phyloP scores from a whole-genome alignment of 2,888 invertebrate genomes.

The Chironomus riparius region DNA sequence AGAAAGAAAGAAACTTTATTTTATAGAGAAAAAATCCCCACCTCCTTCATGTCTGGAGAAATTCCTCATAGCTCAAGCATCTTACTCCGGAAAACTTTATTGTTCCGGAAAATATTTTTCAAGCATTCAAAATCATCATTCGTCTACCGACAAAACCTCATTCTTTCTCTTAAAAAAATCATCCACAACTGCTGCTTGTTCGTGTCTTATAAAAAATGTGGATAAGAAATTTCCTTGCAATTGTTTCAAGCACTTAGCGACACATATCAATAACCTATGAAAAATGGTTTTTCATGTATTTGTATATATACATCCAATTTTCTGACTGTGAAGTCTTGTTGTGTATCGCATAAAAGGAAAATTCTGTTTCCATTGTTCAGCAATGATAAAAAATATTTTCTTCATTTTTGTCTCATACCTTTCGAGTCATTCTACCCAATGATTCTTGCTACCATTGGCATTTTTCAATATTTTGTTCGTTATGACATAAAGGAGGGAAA shows the following conservation, averaged over 20 bases:
- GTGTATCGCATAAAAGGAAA: too few species aligned
- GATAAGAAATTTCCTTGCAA: neutral
- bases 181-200: neutral
- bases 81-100: neutral
- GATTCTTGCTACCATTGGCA: too few species aligned
- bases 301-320: too few species aligned
- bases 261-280: constrained; percentile 1
- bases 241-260: constrained; percentile 12
- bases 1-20: too few species aligned
- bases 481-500: too few species aligned
- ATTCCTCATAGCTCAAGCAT: neutral
- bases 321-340: too few species aligned
- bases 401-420: too few species aligned
- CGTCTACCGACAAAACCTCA: too few species aligned
- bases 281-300: neutral
- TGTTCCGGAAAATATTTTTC: neutral
- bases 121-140: neutral
- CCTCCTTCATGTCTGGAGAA: neutral
- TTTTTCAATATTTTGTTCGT: too few species aligned
- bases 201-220: neutral
- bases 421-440: too few species aligned
- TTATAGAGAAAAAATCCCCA: neutral
- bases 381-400: too few species aligned
- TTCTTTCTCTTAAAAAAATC: neutral
- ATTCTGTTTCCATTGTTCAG: too few species aligned